Evolutionary conservation across 2,113 vertebrate species (phyloP).

Genomic region (Gila orcuttii): DNA sequence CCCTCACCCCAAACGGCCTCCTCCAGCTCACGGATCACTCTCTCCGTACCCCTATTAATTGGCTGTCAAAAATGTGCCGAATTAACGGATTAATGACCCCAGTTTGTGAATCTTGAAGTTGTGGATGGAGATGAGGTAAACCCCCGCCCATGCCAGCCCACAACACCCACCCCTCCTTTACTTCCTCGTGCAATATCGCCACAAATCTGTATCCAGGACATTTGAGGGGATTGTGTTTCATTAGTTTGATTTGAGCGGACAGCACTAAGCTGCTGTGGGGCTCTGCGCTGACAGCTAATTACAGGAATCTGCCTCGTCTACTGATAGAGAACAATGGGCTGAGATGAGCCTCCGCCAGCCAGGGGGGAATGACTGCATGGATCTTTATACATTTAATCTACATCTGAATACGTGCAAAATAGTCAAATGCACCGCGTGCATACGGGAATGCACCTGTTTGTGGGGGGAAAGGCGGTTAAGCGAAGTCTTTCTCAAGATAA

Average conservation of each 20-base stretch:
- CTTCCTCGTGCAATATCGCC: constrained; percentile 85
- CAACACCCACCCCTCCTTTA: constrained; percentile 64
- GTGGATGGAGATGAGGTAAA: constrained; percentile 66
- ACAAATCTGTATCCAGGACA: constrained; percentile 91
- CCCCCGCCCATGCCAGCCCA: constrained; percentile 8
- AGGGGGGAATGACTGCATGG: constrained; percentile 61
- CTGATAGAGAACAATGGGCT: constrained; percentile 90
- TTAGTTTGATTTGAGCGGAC: constrained; percentile 97
- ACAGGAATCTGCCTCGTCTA: constrained; percentile 93
- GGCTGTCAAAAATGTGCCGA: constrained; percentile 90
- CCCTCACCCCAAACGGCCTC: constrained; percentile 43
- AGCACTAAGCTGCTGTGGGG: constrained; percentile 93
- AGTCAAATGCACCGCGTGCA: constrained; percentile 13
- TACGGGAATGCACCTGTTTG: constrained; percentile 19
- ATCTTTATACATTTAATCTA: constrained; percentile 37
- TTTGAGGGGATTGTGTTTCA: constrained; percentile 96
- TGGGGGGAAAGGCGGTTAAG: not conserved
- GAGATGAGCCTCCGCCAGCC: constrained; percentile 73
- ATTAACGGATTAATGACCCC: constrained; percentile 89
- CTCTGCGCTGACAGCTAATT: constrained; percentile 97
- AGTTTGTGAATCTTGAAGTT: constrained; percentile 78
- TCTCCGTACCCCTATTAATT: constrained; percentile 88
- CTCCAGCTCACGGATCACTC: constrained; percentile 71
- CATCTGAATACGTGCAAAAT: constrained; percentile 44
- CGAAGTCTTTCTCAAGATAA: not conserved